Evolutionary conservation across 2,113 vertebrate species (phyloP).

Genomic region (Mirza zaza): DNA sequence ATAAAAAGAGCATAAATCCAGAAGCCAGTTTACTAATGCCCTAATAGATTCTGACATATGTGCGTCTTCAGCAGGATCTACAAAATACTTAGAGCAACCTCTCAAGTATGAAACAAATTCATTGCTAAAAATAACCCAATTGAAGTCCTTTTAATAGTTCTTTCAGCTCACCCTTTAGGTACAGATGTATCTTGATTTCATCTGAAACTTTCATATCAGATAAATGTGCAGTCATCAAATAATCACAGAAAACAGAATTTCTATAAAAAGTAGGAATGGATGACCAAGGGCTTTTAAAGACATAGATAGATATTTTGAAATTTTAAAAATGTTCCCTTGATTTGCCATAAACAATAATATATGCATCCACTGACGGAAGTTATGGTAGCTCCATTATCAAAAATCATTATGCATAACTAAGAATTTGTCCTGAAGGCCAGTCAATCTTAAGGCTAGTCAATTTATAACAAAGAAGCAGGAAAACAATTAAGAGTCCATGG

Average conservation of each 20-base stretch:
- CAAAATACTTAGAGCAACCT: conserved; percentile 5
- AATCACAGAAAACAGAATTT: background rate
- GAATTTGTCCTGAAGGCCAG: background rate
- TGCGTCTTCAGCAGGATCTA: conserved; percentile 35
- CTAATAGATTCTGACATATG: background rate
- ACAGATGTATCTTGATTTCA: background rate
- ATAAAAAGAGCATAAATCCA: background rate
- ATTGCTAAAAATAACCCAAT: conserved; percentile 53
- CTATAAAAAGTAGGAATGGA: background rate
- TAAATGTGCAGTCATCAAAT: background rate
- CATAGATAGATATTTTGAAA: background rate
- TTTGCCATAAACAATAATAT: background rate
- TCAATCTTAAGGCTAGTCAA: background rate
- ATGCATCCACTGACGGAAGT: background rate
- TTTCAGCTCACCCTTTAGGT: background rate
- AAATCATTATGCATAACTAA: background rate
- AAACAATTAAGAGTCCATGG: background rate
- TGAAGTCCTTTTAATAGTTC: background rate
- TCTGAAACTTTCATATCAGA: conserved; percentile 21
- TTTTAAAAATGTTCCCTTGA: background rate
- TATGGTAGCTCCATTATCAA: background rate
- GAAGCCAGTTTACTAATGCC: background rate
- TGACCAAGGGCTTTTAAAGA: background rate
- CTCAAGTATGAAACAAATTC: conserved; percentile 31
- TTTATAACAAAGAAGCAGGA: background rate